phyloP scores from a whole-genome alignment of 2,888 invertebrate species.

The Oasisia sp. region DNA sequence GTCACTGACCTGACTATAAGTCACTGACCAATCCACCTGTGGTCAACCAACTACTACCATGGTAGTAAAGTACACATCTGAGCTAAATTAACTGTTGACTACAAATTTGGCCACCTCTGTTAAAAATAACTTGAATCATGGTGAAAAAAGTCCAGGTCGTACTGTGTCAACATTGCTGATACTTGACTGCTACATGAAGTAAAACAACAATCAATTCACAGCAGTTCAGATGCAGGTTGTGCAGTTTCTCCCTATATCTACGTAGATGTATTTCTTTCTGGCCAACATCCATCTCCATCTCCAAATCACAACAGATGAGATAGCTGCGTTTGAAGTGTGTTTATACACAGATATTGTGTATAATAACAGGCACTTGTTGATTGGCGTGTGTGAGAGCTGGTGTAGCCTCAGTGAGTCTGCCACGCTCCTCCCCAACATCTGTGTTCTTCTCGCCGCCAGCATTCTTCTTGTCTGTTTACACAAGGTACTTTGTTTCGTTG shows the following conservation, averaged over 20 bases:
- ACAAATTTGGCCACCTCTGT: too few species aligned
- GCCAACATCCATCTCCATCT: not conserved
- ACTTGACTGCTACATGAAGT: too few species aligned
- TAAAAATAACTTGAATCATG: too few species aligned
- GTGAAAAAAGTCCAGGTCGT: too few species aligned
- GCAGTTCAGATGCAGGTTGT: not conserved
- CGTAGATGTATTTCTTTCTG: not conserved
- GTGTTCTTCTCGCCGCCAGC: not conserved
- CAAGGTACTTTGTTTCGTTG: not conserved
- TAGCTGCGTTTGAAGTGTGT: not conserved
- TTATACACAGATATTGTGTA: not conserved
- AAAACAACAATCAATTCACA: not conserved
- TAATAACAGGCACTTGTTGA: not conserved
- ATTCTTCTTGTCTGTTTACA: constrained; percentile 9
- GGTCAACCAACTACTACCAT: too few species aligned
- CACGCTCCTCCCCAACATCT: not conserved
- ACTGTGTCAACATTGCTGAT: too few species aligned
- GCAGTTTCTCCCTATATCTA: not conserved
- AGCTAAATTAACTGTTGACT: too few species aligned
- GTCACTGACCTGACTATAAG: too few species aligned
- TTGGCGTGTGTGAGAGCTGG: not conserved
- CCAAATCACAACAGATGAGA: not conserved
- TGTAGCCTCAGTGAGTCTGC: not conserved
- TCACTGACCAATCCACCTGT: too few species aligned
- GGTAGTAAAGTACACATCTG: too few species aligned